Conservation (phyloP, 2,113 vertebrate genomes). For the Campylomormyrus numenius region DNA sequence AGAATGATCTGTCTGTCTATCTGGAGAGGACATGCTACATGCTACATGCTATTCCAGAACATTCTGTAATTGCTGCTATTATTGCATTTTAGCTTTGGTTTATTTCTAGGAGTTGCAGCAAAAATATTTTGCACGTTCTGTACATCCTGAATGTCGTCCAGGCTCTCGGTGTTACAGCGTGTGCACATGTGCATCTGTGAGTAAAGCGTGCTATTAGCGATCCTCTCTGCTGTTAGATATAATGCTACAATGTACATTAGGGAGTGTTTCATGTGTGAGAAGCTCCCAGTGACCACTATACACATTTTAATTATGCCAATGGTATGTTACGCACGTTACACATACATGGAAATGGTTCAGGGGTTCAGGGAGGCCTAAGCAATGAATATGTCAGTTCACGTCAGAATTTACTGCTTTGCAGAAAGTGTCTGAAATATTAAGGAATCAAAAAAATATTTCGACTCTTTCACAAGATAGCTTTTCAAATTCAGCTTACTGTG, state of each 20-base stretch:
- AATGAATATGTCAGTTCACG: not conserved
- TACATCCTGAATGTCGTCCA: not conserved
- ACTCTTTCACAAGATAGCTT: not conserved
- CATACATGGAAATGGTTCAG: not conserved
- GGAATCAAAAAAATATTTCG: not conserved
- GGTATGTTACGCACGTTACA: not conserved
- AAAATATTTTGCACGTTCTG: not conserved
- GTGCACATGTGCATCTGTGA: too few relatives aligned
- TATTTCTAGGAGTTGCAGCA: not conserved
- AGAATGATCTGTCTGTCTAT: not conserved
- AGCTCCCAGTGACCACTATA: not conserved
- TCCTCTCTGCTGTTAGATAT: not conserved
- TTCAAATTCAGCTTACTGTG: not conserved
- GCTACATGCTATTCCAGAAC: not conserved
- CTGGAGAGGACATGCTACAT: not conserved
- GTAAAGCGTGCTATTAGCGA: not conserved
- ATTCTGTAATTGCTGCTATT: not conserved
- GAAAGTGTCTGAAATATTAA: not conserved
- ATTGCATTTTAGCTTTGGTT: not conserved
- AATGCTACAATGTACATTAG: not conserved
- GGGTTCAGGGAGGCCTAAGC: not conserved
- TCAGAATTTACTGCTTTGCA: not conserved
- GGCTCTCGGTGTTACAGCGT: not conserved
- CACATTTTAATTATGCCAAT: not conserved
- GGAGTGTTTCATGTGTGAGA: not conserved